Conservation (phyloP, 2,113 vertebrate species). For the Paramisgurnus dabryanus region DNA sequence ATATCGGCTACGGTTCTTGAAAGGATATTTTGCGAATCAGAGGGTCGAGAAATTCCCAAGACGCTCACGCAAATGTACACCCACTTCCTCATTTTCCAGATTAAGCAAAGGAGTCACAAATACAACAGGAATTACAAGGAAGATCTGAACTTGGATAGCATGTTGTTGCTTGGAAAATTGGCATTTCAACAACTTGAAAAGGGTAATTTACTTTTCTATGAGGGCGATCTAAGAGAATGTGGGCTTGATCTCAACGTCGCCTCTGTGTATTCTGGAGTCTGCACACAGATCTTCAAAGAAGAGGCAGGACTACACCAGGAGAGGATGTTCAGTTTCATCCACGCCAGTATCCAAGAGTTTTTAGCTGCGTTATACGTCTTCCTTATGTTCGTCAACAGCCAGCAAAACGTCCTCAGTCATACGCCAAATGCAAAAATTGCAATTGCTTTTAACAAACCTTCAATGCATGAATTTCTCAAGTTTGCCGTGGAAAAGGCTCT, state of each 20-base stretch:
- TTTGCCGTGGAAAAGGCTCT: constrained; percentile 42
- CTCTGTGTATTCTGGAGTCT: constrained; percentile 35
- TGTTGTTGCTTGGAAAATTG: constrained; percentile 47
- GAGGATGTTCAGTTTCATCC: constrained; percentile 57
- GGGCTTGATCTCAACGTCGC: constrained; percentile 47
- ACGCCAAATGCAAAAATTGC: not conserved
- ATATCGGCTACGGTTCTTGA: constrained; percentile 53
- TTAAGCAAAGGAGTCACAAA: constrained; percentile 19
- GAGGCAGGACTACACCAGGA: constrained; percentile 43
- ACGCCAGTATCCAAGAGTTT: constrained; percentile 58
- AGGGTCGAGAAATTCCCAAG: constrained; percentile 26
- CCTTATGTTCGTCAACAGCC: not conserved
- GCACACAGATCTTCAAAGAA: constrained; percentile 54
- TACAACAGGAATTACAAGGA: constrained; percentile 42
- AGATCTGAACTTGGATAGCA: not conserved
- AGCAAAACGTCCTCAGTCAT: not conserved
- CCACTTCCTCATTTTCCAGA: constrained; percentile 11
- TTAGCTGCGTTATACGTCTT: constrained; percentile 47
- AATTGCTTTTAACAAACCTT: not conserved
- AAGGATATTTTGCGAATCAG: constrained; percentile 13
- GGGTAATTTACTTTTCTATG: constrained; percentile 39
- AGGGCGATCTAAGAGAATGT: constrained; percentile 38
- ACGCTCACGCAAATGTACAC: constrained; percentile 24
- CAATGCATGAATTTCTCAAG: not conserved
- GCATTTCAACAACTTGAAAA: constrained; percentile 27